Percentiles rank a stretch among this genome's conserved stretches.
phyloP scores from a whole-genome alignment of 2,113 vertebrate species.

The Eira barbara region DNA sequence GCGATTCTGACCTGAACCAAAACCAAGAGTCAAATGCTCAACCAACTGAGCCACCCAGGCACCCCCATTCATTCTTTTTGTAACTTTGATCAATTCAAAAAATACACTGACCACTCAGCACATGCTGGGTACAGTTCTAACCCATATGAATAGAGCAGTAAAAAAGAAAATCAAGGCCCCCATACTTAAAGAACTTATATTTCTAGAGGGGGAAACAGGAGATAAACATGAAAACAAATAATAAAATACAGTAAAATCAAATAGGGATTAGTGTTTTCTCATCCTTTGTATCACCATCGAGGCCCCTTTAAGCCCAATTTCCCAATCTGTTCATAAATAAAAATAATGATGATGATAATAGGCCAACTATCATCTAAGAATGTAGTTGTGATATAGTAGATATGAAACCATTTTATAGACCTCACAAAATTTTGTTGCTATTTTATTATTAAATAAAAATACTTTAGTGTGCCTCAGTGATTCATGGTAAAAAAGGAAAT shows the following conservation, averaged over 20 bases:
- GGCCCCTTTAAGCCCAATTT: not conserved
- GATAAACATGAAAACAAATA: not conserved
- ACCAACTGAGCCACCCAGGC: not conserved
- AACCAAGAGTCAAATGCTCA: not conserved
- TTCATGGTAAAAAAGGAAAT: not conserved
- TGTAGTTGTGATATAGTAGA: not conserved
- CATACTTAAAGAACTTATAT: not conserved
- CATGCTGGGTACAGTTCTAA: not conserved
- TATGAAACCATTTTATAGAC: not conserved
- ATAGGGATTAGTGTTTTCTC: not conserved
- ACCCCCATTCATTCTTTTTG: not conserved
- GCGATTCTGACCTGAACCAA: not conserved
- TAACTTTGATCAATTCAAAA: conserved; percentile 15
- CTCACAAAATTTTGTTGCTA: not conserved
- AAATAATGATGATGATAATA: not conserved
- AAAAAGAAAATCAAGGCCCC: not conserved
- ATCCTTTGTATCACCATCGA: not conserved
- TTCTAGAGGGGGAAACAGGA: not conserved
- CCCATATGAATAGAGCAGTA: not conserved
- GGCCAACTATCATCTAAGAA: not conserved
- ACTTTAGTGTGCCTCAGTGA: not conserved
- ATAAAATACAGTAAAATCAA: not conserved
- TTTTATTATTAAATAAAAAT: conserved; percentile 4
- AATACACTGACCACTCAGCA: not conserved
- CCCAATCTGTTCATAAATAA: not conserved